A percentile compares a stretch with the other conserved stretches of the same genome.
phyloP scores from a whole-genome alignment of 1,140 invertebrate genomes.

The Scaptodrosophila lebanonensis region DNA sequence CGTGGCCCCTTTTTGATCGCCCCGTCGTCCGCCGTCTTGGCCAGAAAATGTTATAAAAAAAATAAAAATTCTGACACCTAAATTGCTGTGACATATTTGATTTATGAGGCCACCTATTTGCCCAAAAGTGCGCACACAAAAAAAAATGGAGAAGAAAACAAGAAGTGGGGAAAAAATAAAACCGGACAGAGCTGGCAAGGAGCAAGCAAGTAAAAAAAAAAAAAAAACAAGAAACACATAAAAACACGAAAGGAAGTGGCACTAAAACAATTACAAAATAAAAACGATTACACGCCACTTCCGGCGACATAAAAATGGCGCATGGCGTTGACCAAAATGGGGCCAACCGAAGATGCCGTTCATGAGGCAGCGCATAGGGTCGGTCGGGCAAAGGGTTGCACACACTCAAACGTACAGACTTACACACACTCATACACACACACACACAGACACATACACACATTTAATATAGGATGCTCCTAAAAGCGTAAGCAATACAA shows the following conservation, averaged over 20 bases:
- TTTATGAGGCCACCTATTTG: conserved; percentile 75
- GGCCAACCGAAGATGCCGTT: conserved; percentile 24
- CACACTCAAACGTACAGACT: conserved; percentile 14
- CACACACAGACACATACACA: conserved; percentile 21
- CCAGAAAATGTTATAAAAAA: conserved; percentile 64
- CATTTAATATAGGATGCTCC: conserved; percentile 70
- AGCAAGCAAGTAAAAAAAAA: conserved; percentile 28
- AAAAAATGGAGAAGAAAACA: conserved; percentile 17
- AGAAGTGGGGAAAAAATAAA: not conserved
- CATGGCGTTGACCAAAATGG: conserved; percentile 30
- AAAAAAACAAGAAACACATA: conserved; percentile 47
- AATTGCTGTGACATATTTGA: conserved; percentile 76
- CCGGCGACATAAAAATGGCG: conserved; percentile 71
- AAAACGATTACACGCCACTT: conserved; percentile 75
- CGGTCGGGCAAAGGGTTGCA: conserved; percentile 21
- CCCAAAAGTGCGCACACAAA: conserved; percentile 55
- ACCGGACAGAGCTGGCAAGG: conserved; percentile 10
- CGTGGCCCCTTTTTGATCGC: conserved; percentile 18
- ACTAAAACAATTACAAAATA: conserved; percentile 76
- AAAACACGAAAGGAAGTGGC: conserved; percentile 73
- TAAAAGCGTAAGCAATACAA: conserved; percentile 69
- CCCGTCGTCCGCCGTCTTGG: conserved; percentile 35
- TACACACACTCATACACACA: not conserved
- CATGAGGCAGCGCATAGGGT: conserved; percentile 49
- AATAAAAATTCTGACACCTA: conserved; percentile 73